Conservation (phyloP, 2,888 invertebrate genomes). For the Ametastegia equiseti region DNA sequence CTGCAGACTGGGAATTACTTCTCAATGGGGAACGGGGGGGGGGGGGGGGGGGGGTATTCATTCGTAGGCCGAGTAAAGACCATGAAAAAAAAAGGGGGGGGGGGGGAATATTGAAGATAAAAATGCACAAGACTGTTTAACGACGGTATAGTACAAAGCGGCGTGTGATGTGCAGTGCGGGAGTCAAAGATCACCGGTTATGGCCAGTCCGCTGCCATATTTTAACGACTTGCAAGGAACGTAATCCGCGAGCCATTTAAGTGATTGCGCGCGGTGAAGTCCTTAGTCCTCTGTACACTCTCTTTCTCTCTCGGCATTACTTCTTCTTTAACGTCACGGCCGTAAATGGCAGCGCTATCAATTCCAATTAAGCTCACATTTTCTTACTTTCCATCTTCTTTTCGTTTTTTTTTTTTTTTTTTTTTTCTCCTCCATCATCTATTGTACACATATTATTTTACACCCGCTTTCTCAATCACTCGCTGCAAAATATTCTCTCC, state of each 20-base stretch:
- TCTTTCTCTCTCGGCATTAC: background rate
- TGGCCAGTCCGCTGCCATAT: constrained; percentile 12
- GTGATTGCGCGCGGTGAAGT: constrained; percentile 10
- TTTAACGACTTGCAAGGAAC: constrained; percentile 33
- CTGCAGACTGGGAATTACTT: too few species aligned
- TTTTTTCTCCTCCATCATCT: background rate
- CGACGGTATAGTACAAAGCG: constrained; percentile 26
- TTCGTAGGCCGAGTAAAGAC: constrained; percentile 4
- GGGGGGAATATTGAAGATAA: too few species aligned
- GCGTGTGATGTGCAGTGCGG: constrained; percentile 24
- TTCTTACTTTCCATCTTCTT: background rate
- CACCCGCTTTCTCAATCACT: background rate
- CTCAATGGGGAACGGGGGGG: too few species aligned
- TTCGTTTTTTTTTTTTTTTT: too few species aligned
- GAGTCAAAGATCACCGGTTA: constrained; percentile 30
- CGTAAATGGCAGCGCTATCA: constrained; percentile 23
- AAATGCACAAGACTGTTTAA: constrained; percentile 10
- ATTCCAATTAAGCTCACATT: constrained; percentile 17
- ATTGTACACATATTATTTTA: too few species aligned
- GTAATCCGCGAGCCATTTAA: constrained; percentile 37
- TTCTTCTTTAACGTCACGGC: constrained; percentile 16
- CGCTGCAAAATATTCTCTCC: too few species aligned
- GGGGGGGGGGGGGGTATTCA: too few species aligned
- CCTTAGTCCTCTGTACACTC: background rate
- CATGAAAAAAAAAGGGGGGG: too few species aligned